Conservation (phyloP, 2,113 vertebrate genomes). For the Forbesichthys papilliferus region DNA sequence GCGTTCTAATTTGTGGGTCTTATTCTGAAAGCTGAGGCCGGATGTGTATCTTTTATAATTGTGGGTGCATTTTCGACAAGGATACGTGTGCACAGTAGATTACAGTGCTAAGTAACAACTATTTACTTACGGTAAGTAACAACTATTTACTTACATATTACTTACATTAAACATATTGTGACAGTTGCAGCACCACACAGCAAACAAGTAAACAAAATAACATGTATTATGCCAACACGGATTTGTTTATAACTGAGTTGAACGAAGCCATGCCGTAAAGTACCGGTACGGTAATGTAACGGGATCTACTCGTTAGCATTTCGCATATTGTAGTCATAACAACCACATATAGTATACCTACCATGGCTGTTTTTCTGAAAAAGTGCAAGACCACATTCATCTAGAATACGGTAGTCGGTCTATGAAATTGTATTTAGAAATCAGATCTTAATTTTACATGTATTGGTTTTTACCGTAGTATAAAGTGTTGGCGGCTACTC, state of each 20-base stretch:
- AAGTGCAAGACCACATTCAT: too few relatives aligned
- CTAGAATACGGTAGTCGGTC: too few relatives aligned
- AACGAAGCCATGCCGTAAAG: not conserved
- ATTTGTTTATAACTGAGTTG: not conserved
- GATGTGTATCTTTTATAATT: not conserved
- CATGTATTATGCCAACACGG: not conserved
- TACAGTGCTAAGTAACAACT: not conserved
- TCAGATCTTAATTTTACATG: too few relatives aligned
- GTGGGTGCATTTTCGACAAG: not conserved
- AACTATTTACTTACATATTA: too few relatives aligned
- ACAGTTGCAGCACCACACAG: too few relatives aligned
- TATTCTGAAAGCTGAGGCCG: conserved; percentile 23
- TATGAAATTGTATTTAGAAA: too few relatives aligned
- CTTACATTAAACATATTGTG: not conserved
- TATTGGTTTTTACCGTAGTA: not conserved
- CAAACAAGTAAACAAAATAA: too few relatives aligned
- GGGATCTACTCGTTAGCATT: not conserved
- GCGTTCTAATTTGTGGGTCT: not conserved
- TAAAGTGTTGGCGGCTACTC: not conserved
- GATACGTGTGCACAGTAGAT: not conserved
- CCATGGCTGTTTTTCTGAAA: too few relatives aligned
- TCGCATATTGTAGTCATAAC: too few relatives aligned
- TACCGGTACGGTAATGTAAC: not conserved
- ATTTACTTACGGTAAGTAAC: not conserved
- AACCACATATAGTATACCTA: too few relatives aligned